Conservation (phyloP, 2,797 vertebrate genomes). For the Brachyalestes nurse region DNA sequence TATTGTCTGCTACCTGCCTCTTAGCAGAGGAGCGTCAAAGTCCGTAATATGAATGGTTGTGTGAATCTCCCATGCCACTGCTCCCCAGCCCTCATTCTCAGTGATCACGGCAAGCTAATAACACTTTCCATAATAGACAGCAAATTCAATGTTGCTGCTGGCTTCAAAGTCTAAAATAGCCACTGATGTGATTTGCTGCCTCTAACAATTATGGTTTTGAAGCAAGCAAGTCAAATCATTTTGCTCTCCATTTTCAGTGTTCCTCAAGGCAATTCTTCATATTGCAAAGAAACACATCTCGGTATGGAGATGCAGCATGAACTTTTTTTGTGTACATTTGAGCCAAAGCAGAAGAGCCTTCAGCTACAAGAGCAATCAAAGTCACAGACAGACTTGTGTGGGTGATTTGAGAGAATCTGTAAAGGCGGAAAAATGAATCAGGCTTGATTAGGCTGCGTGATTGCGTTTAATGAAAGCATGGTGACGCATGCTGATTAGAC, state of each 20-base stretch:
- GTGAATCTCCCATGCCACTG: conserved; percentile 40
- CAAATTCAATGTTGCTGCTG: conserved; percentile 60
- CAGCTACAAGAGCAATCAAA: conserved; percentile 75
- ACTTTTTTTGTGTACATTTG: conserved; percentile 44
- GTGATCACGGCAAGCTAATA: conserved; percentile 57
- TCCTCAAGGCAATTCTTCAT: conserved; percentile 60
- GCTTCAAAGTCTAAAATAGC: conserved; percentile 61
- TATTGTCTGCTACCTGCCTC: not conserved
- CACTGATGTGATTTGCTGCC: conserved; percentile 61
- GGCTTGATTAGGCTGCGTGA: conserved; percentile 79
- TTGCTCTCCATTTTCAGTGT: conserved; percentile 53
- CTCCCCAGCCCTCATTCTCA: conserved; percentile 43
- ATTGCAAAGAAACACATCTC: conserved; percentile 54
- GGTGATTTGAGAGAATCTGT: conserved; percentile 75
- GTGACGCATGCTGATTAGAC: conserved; percentile 70
- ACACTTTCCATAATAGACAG: conserved; percentile 57
- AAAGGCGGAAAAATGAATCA: conserved; percentile 73
- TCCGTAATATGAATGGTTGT: conserved; percentile 38
- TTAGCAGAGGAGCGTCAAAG: conserved; percentile 13
- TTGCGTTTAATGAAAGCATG: conserved; percentile 75
- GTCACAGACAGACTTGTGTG: conserved; percentile 67
- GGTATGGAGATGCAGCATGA: conserved; percentile 46
- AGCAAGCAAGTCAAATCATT: conserved; percentile 58
- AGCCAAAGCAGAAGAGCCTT: conserved; percentile 63
- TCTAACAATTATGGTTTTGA: conserved; percentile 61